Percentiles rank a stretch among this genome's conserved stretches.
Conservation (phyloP, 2,888 invertebrate species). For the Proisotoma minuta region DNA sequence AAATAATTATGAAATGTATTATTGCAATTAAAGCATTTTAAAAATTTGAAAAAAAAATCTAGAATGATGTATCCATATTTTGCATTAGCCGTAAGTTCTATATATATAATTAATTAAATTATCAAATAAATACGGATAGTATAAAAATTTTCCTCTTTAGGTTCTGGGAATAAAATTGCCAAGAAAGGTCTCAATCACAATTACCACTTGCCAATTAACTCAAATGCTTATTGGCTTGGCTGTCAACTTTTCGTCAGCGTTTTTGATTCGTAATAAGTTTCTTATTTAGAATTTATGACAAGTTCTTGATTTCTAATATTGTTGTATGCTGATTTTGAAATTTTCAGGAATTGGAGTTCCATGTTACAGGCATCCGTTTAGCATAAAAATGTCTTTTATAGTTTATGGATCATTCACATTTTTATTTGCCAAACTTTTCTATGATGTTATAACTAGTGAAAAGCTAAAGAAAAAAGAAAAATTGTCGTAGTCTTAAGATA, state of each 20-base stretch:
- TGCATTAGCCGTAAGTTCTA: neutral
- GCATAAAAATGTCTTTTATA: neutral
- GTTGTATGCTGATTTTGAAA: too few relatives aligned
- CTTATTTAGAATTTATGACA: neutral
- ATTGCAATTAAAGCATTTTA: neutral
- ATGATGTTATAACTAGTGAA: neutral
- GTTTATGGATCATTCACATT: neutral
- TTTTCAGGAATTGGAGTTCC: conserved; percentile 1
- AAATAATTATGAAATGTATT: neutral
- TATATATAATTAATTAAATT: neutral
- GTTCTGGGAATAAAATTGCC: conserved; percentile 7
- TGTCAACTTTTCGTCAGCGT: conserved; percentile 18
- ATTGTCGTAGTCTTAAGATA: neutral
- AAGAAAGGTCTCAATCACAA: conserved; percentile 14
- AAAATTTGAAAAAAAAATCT: neutral
- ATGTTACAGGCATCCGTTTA: conserved; percentile 2
- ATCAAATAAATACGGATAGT: too few relatives aligned
- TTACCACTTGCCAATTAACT: conserved; percentile 27
- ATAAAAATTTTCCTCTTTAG: neutral
- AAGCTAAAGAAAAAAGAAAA: neutral
- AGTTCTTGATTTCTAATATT: neutral
- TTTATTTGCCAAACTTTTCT: neutral
- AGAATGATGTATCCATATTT: conserved; percentile 15
- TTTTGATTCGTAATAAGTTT: conserved; percentile 19
- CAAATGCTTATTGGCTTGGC: conserved; percentile 21